These are phyloP conservation scores for Tachystola acroxantha DNA, from an alignment of 2,888 invertebrate species.

Conservation along the genomic window DNA sequence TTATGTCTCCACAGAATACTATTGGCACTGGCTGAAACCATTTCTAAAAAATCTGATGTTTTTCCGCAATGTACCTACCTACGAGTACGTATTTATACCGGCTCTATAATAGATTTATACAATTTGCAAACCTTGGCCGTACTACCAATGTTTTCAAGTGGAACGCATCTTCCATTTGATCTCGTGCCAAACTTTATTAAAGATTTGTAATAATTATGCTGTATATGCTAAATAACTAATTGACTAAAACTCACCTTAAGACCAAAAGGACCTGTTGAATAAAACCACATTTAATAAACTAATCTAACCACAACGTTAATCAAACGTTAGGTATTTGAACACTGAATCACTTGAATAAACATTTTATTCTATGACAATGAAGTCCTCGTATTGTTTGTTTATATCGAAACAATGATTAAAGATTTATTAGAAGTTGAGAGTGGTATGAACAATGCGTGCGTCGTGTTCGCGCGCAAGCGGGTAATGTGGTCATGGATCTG, in stretches of 20 bases:
- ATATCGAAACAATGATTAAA: too few relatives aligned
- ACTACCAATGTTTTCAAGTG: conserved; percentile 23
- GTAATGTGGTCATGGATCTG: neutral
- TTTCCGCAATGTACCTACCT: too few relatives aligned
- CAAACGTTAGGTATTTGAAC: neutral
- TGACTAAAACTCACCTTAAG: neutral
- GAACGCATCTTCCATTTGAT: conserved; percentile 30
- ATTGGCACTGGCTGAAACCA: too few relatives aligned
- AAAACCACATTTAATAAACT: neutral
- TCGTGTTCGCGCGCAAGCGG: neutral
- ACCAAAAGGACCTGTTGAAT: neutral
- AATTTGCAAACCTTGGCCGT: neutral
- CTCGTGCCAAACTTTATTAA: conserved; percentile 26
- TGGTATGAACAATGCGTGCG: too few relatives aligned
- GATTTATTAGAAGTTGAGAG: too few relatives aligned
- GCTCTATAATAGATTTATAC: neutral
- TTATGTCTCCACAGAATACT: too few relatives aligned
- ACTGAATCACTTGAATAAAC: neutral
- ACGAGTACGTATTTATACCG: neutral
- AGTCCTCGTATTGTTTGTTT: neutral
- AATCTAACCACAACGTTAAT: neutral
- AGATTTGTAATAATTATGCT: neutral
- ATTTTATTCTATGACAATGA: too few relatives aligned
- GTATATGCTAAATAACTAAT: neutral
- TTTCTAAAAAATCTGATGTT: too few relatives aligned